These are phyloP conservation scores for Pelobates fuscus DNA, from an alignment of 2,113 vertebrate genomes.

Conservation along the genomic window DNA sequence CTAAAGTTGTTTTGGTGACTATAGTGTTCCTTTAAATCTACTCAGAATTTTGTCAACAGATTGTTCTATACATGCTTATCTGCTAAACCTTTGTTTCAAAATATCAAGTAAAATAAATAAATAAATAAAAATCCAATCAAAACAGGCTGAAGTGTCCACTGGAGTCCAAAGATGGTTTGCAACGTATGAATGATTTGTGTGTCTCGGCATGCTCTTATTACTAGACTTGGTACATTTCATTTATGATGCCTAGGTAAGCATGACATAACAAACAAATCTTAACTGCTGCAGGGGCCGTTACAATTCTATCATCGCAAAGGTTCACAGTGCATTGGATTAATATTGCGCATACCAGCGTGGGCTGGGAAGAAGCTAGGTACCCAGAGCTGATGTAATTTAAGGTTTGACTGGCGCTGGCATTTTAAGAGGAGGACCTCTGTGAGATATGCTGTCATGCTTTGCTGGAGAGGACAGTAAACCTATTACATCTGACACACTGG, in stretches of 20 bases:
- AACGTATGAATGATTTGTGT: too few relatives aligned
- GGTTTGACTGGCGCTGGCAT: slow-evolving; percentile 36
- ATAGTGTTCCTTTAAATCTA: too few relatives aligned
- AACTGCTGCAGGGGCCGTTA: slow-evolving; percentile 36
- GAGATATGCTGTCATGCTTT: slow-evolving; percentile 34
- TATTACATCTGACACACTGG: slow-evolving; percentile 35
- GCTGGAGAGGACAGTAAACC: slow-evolving; percentile 17
- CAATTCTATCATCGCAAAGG: slow-evolving; percentile 36
- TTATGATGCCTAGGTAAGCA: slow-evolving; percentile 44
- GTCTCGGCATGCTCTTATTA: slow-evolving; percentile 6
- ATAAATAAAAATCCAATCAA: too few relatives aligned
- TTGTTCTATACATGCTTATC: too few relatives aligned
- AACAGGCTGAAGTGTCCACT: slow-evolving; percentile 5
- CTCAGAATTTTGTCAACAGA: too few relatives aligned
- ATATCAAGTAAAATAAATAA: too few relatives aligned
- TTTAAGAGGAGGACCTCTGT: slow-evolving; percentile 27
- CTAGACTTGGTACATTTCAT: slow-evolving; percentile 41
- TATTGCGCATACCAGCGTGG: slow-evolving; percentile 3
- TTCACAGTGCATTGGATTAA: slow-evolving; percentile 38
- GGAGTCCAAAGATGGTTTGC: background rate
- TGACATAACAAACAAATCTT: slow-evolving; percentile 42
- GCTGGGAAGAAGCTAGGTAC: background rate
- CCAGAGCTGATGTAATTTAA: slow-evolving; percentile 36
- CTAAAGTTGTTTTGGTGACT: too few relatives aligned
- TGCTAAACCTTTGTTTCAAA: too few relatives aligned